Conservation (phyloP, 2,888 invertebrate genomes). For the Poecilobothrus nobilitatus region DNA sequence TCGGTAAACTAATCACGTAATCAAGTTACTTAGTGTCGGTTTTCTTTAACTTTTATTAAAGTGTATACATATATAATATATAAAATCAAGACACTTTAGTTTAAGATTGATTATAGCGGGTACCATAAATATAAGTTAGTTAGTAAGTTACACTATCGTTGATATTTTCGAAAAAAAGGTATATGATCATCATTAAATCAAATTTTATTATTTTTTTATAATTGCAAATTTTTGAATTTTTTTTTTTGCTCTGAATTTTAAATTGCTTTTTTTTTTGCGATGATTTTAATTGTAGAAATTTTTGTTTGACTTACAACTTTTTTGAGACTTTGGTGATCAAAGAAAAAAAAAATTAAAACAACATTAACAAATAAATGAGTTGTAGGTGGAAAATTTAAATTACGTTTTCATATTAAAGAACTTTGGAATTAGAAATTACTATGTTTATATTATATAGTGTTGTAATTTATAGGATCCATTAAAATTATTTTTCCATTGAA, state of each 20-base stretch:
- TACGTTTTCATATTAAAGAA: too few relatives aligned
- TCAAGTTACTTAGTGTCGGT: not conserved
- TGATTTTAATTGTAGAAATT: not conserved
- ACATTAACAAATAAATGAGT: too few relatives aligned
- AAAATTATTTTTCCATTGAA: too few relatives aligned
- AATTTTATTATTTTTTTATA: constrained; percentile 2
- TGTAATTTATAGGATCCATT: too few relatives aligned
- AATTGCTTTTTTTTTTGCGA: not conserved
- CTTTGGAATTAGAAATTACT: too few relatives aligned
- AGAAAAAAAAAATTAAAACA: too few relatives aligned
- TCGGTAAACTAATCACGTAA: not conserved
- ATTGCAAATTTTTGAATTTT: not conserved
- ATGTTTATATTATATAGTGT: too few relatives aligned
- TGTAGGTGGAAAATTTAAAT: too few relatives aligned
- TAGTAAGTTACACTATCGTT: not conserved
- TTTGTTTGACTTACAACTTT: not conserved
- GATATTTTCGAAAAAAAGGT: not conserved
- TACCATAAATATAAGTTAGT: not conserved
- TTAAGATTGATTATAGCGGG: not conserved
- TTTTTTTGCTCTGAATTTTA: not conserved
- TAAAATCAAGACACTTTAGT: not conserved
- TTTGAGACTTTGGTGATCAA: not conserved
- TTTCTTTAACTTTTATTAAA: not conserved
- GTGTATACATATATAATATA: too few relatives aligned
- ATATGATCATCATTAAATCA: not conserved